phyloP scores from a whole-genome alignment of 2,888 invertebrate species.

The Lysandra coridon region DNA sequence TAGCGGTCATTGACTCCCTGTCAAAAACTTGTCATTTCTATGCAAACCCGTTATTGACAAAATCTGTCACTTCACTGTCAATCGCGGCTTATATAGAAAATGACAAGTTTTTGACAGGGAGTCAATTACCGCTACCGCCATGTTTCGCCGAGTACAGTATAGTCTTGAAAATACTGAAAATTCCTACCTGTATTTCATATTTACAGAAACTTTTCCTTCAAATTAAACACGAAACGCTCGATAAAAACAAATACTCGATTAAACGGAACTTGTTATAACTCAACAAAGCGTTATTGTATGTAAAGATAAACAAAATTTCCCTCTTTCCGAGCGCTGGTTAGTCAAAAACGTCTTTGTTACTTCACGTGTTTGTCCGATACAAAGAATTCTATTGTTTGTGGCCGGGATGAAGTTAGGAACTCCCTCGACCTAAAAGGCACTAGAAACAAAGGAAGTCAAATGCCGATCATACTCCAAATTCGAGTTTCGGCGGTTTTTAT shows the following conservation, averaged over 20 bases:
- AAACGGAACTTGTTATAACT: slow-evolving; percentile 1
- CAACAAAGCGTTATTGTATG: slow-evolving; percentile 11
- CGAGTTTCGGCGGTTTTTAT: slow-evolving; percentile 19
- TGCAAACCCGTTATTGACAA: no score
- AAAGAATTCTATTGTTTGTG: slow-evolving; percentile 42
- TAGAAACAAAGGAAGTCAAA: slow-evolving; percentile 28
- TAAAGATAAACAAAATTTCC: slow-evolving; percentile 30
- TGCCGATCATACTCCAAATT: neutral
- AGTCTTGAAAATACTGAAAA: neutral
- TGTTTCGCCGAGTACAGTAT: no score
- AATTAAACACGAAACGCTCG: neutral
- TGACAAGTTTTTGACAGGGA: no score
- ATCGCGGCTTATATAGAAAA: no score
- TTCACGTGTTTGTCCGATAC: slow-evolving; percentile 40
- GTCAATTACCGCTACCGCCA: no score
- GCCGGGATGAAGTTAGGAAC: slow-evolving; percentile 41
- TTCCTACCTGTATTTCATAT: neutral
- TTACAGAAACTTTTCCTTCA: neutral
- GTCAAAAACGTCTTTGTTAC: slow-evolving; percentile 32
- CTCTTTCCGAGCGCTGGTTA: slow-evolving; percentile 26
- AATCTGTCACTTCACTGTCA: no score
- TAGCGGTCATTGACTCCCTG: no score
- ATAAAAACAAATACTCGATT: neutral
- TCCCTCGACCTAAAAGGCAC: slow-evolving; percentile 37
- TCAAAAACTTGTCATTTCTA: no score